Evolutionary conservation across 2,113 vertebrate genomes (phyloP).

Genomic region (Eleginops maclovinus): DNA sequence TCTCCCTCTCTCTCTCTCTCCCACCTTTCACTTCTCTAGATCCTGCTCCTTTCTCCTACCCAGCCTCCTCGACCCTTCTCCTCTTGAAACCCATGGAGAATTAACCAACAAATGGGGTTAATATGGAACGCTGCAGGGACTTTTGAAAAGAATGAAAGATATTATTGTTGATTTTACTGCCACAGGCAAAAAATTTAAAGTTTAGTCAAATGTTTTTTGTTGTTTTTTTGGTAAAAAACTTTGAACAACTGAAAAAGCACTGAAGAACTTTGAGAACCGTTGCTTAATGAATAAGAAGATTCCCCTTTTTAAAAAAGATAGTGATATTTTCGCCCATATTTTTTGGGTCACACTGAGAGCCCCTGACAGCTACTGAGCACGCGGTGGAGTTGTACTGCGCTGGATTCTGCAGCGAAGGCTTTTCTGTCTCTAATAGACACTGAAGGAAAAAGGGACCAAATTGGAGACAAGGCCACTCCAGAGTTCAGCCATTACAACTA

Average conservation of each 20-base stretch:
- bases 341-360: conserved; percentile 90
- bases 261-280: conserved; percentile 81
- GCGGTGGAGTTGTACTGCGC: conserved; percentile 56
- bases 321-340: conserved; percentile 96
- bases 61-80: conserved; percentile 76
- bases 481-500: conserved; percentile 57
- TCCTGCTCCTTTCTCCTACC: conserved; percentile 53
- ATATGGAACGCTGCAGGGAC: conserved; percentile 94
- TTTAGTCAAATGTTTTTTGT: conserved; percentile 72
- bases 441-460: conserved; percentile 77
- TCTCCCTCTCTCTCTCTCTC: conserved; percentile 57
- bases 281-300: conserved; percentile 86
- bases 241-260: conserved; percentile 80
- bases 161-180: conserved; percentile 83
- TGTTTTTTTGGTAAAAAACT: conserved; percentile 57
- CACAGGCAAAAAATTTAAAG: conserved; percentile 81
- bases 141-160: conserved; percentile 86
- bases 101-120: conserved; percentile 92
- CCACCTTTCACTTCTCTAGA: conserved; percentile 56
- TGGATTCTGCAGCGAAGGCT: conserved; percentile 56
- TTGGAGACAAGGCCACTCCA: conserved; percentile 66
- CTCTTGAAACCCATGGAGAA: conserved; percentile 95
- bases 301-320: conserved; percentile 93
- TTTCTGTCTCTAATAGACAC: conserved; percentile 67
- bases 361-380: conserved; percentile 67